Conservation (phyloP, 2,888 invertebrate species). For the Eurytoma adleriae region DNA sequence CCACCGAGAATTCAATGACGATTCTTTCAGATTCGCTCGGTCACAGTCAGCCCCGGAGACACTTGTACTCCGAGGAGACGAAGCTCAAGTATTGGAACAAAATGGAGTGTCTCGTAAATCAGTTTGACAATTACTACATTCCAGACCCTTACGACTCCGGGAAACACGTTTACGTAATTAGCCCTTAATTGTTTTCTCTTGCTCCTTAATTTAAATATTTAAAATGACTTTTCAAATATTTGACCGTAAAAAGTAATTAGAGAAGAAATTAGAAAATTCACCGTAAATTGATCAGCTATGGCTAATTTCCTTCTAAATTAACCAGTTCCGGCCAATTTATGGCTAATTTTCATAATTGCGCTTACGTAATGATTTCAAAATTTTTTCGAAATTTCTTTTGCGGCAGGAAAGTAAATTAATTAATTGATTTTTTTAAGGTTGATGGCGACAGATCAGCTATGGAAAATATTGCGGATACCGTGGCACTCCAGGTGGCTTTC, state of each 20-base stretch:
- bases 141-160: constrained; percentile 33
- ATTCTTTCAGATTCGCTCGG: constrained; percentile 32
- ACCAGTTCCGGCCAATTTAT: too few species aligned
- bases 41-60: constrained; percentile 13
- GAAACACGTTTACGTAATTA: constrained; percentile 40
- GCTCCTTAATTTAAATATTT: too few species aligned
- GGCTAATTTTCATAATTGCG: too few species aligned
- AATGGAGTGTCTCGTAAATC: constrained; percentile 48
- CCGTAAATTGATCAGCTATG: too few species aligned
- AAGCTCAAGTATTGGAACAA: constrained; percentile 42
- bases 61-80: constrained; percentile 46
- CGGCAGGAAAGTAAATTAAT: too few species aligned
- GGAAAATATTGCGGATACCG: constrained; percentile 45
- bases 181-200: background rate
- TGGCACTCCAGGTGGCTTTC: constrained; percentile 39
- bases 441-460: constrained; percentile 48
- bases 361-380: too few species aligned
- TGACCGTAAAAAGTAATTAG: too few species aligned
- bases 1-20: background rate
- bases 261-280: too few species aligned
- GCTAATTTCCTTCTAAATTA: too few species aligned
- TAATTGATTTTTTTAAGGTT: constrained; percentile 15
- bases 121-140: constrained; percentile 49
- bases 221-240: too few species aligned
- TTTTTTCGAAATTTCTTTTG: background rate